Conservation (phyloP, 2,888 invertebrate species). For the Andricus quercusramuli region DNA sequence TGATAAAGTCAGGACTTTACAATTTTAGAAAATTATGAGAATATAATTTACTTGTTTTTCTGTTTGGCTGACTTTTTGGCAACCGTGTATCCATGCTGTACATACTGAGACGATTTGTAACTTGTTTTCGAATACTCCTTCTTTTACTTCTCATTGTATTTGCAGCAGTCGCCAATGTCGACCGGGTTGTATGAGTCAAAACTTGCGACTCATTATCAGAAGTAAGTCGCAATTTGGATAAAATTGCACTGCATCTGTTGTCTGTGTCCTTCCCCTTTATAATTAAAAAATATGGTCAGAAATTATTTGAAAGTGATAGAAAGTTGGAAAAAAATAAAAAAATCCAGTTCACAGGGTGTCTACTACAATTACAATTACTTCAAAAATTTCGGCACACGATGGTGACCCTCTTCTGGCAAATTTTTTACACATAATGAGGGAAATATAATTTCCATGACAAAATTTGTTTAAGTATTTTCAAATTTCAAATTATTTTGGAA, state of each 20-base stretch:
- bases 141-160: slow-evolving; percentile 58
- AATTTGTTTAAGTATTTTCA: no score
- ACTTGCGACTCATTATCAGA: slow-evolving; percentile 68
- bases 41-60: slow-evolving; percentile 58
- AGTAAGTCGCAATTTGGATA: slow-evolving; percentile 66
- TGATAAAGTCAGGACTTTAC: not conserved
- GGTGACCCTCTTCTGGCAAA: no score
- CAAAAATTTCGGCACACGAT: no score
- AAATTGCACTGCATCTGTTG: slow-evolving; percentile 67
- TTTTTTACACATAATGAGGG: no score
- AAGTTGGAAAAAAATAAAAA: no score
- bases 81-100: slow-evolving; percentile 64
- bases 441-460: no score
- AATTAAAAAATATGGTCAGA: slow-evolving; percentile 26
- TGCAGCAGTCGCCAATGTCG: slow-evolving; percentile 58
- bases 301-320: not conserved
- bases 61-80: slow-evolving; percentile 60
- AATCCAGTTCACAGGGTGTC: no score
- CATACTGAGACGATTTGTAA: slow-evolving; percentile 69
- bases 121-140: slow-evolving; percentile 58
- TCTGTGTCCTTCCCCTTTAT: slow-evolving; percentile 68
- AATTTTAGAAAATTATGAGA: not conserved
- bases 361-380: no score
- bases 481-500: no score
- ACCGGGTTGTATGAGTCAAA: slow-evolving; percentile 61